These are phyloP conservation scores for Corythaeola cristata DNA, from an alignment of 2,113 vertebrate species.

Conservation along the genomic window DNA sequence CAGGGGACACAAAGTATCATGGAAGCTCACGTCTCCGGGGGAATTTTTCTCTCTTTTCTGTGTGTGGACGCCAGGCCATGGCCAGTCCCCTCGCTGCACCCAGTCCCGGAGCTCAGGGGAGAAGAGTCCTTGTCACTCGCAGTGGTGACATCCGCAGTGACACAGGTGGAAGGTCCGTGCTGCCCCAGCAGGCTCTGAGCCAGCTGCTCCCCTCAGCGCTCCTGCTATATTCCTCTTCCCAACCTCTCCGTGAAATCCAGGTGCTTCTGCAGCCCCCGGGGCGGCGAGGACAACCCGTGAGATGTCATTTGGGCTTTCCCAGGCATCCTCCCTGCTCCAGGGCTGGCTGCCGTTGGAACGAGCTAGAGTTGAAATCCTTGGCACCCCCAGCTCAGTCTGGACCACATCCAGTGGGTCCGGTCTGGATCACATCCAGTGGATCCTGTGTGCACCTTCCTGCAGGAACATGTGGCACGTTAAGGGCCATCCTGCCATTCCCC, in stretches of 20 bases:
- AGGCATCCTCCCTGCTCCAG: background rate
- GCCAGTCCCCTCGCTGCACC: background rate
- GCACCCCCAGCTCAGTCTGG: accelerated
- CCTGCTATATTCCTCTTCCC: background rate
- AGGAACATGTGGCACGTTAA: accelerated
- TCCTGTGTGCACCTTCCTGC: background rate
- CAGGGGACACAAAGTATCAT: background rate
- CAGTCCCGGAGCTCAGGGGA: background rate
- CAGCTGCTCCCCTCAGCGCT: background rate
- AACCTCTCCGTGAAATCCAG: accelerated
- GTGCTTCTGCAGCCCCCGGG: background rate
- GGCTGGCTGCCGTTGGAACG: background rate
- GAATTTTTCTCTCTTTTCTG: background rate
- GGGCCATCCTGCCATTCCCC: background rate
- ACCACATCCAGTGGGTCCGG: accelerated
- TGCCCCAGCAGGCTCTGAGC: background rate
- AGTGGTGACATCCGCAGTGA: background rate
- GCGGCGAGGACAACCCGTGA: accelerated
- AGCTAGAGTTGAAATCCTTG: no score
- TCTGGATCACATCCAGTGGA: no score
- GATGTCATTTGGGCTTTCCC: background rate
- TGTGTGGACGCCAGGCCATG: accelerated
- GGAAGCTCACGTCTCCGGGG: no score
- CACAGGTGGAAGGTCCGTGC: background rate
- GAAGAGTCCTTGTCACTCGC: accelerated